A percentile compares a stretch with the other conserved stretches of the same genome.
phyloP scores from a whole-genome alignment of 2,797 vertebrate species.

The Sebastiscus albofasciatus region DNA sequence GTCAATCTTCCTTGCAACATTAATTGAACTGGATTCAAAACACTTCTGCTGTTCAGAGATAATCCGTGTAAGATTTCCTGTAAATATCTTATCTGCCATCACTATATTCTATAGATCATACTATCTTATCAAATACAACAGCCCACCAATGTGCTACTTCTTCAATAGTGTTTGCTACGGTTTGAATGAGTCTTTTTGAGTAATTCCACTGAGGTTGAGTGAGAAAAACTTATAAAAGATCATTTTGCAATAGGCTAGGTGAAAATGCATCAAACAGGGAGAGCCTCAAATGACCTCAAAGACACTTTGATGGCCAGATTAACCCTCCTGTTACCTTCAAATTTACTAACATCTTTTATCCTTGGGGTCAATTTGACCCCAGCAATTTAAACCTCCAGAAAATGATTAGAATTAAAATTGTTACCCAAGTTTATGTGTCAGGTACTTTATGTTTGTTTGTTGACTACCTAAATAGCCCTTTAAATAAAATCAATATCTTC shows the following conservation, averaged over 20 bases:
- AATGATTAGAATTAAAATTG: too few species aligned
- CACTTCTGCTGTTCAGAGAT: background rate
- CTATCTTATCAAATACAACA: background rate
- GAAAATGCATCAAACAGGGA: background rate
- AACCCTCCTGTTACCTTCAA: too few species aligned
- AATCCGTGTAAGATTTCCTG: background rate
- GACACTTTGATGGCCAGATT: background rate
- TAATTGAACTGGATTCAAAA: conserved; percentile 2
- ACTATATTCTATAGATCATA: background rate
- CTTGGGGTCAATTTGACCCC: too few species aligned
- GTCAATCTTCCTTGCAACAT: background rate
- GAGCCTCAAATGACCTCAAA: background rate
- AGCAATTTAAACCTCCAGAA: too few species aligned
- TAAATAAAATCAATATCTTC: too few species aligned
- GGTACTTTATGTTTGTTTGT: too few species aligned
- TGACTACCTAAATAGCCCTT: too few species aligned
- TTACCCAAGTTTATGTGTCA: too few species aligned
- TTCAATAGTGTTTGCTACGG: background rate
- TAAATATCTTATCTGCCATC: background rate
- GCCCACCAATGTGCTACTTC: background rate
- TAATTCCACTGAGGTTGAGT: background rate
- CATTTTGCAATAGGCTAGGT: background rate
- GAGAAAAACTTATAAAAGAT: background rate
- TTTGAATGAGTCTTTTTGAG: background rate
- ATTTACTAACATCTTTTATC: too few species aligned